A percentile compares a stretch with the other conserved stretches of the same genome.
These are phyloP conservation scores for Danionella dracula DNA, from an alignment of 2,797 vertebrate species.

Conservation along the genomic window DNA sequence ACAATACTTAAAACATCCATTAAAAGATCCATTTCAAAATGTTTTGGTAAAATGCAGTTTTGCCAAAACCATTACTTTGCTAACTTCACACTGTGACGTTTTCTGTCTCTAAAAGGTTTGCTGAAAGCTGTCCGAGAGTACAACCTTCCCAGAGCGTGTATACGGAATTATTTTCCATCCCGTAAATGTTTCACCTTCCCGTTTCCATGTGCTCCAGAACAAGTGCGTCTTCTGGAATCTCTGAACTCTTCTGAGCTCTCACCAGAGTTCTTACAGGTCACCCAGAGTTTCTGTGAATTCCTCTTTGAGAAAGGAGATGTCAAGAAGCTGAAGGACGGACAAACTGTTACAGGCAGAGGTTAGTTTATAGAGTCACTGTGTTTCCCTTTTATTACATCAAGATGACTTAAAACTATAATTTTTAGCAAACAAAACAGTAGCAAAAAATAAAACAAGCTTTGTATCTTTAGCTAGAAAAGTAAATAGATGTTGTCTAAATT, in stretches of 20 bases:
- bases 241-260: conserved; percentile 24
- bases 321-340: conserved; percentile 50
- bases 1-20: too few species aligned
- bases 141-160: conserved; percentile 55
- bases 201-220: conserved; percentile 35
- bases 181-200: conserved; percentile 61
- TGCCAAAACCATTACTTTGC: too few species aligned
- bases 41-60: too few species aligned
- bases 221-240: conserved; percentile 31
- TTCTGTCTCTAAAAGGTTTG: too few species aligned
- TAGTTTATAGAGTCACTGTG: background rate
- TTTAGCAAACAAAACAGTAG: too few species aligned
- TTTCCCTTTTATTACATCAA: too few species aligned
- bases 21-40: too few species aligned
- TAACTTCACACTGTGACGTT: too few species aligned
- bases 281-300: conserved; percentile 36
- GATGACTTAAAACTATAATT: too few species aligned
- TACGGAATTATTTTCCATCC: conserved; percentile 57
- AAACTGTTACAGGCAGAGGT: conserved; percentile 45
- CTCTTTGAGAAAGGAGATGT: conserved; percentile 34
- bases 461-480: too few species aligned
- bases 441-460: too few species aligned
- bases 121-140: background rate
- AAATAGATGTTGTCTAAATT: too few species aligned
- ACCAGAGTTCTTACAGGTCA: conserved; percentile 18